phyloP scores from a whole-genome alignment of 2,888 invertebrate genomes.

The Augiades crinisus region DNA sequence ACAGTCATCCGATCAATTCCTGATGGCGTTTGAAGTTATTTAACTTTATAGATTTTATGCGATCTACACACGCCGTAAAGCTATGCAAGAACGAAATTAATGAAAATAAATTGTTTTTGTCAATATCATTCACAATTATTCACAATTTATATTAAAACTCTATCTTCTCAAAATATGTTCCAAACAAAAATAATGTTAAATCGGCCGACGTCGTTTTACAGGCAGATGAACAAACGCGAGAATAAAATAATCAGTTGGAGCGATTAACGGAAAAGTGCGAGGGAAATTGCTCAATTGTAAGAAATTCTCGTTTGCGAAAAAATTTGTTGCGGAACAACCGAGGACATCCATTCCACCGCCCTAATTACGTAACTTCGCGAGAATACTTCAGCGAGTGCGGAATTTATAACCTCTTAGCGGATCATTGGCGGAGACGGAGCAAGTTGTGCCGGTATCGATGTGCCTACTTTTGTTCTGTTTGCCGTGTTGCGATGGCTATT shows the following conservation, averaged over 20 bases:
- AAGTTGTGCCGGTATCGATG: no score
- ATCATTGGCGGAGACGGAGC: background rate
- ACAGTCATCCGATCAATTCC: no score
- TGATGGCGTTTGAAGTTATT: no score
- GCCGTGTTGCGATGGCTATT: no score
- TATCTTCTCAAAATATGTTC: no score
- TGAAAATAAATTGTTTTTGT: no score
- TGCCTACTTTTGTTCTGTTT: no score
- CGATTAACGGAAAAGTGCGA: slow-evolving; percentile 4
- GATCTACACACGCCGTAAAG: no score
- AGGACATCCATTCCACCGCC: slow-evolving; percentile 34
- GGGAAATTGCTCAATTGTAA: slow-evolving; percentile 26
- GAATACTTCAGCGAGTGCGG: slow-evolving; percentile 23
- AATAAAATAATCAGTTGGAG: slow-evolving; percentile 14
- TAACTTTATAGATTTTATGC: no score
- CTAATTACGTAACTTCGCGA: slow-evolving; percentile 36
- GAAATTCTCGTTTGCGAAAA: slow-evolving; percentile 35
- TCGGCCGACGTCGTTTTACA: background rate
- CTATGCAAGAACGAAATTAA: no score
- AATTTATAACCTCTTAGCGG: slow-evolving; percentile 7
- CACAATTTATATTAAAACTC: no score
- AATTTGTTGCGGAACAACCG: slow-evolving; percentile 34
- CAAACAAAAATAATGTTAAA: background rate
- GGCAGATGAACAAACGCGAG: background rate
- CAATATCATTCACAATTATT: no score